Conservation (phyloP, 30 jellyfish, hydroid and myxozoan genomes). For the Nemopilema nomurai region DNA sequence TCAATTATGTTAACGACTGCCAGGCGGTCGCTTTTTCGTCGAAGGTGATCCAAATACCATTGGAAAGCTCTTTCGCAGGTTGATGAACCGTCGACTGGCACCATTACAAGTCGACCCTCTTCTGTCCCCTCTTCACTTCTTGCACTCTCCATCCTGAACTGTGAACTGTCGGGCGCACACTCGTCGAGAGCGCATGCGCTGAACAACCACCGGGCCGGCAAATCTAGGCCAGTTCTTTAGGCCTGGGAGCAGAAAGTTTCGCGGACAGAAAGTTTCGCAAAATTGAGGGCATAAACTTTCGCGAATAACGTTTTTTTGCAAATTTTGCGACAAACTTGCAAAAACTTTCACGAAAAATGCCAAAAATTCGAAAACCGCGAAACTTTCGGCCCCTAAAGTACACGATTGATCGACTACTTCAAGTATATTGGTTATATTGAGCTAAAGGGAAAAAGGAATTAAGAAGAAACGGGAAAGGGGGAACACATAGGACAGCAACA, state of each 20-base stretch:
- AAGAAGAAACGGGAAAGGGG: not conserved
- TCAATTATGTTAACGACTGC: slow-evolving; percentile 76
- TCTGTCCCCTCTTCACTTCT: not conserved
- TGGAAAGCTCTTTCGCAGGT: slow-evolving; percentile 75
- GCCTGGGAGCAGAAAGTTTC: too few species aligned
- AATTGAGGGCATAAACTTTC: too few species aligned
- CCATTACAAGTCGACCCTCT: slow-evolving; percentile 43
- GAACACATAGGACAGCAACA: not conserved
- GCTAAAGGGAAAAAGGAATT: not conserved
- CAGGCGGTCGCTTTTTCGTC: slow-evolving; percentile 58
- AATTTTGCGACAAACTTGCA: too few species aligned
- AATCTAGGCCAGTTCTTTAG: not conserved
- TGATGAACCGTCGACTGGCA: slow-evolving; percentile 78
- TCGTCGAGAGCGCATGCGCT: not conserved
- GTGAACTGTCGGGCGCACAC: not conserved
- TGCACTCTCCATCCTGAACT: slow-evolving; percentile 3
- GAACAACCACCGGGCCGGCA: not conserved
- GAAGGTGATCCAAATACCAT: slow-evolving; percentile 68
- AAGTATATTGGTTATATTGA: not conserved
- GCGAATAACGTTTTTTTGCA: too few species aligned
- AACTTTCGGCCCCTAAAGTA: too few species aligned
- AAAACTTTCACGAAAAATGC: too few species aligned
- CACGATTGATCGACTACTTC: not conserved
- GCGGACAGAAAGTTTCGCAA: too few species aligned
- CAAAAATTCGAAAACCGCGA: too few species aligned